Evolutionary conservation across 2,888 invertebrate species (phyloP).

Genomic region (Tenthredo livida): DNA sequence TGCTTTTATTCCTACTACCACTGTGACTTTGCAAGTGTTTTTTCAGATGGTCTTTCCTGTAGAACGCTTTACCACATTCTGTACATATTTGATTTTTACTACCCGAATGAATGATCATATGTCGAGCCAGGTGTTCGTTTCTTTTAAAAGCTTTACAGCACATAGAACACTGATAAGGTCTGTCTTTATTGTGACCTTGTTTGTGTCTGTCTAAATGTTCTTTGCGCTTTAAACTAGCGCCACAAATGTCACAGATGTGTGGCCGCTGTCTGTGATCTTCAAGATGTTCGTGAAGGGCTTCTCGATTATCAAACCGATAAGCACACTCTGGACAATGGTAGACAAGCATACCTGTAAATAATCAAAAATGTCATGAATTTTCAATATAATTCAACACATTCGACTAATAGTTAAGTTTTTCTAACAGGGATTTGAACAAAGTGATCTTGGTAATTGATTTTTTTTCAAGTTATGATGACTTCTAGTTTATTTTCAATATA

Average conservation of each 20-base stretch:
- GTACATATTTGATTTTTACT: slow-evolving; percentile 90
- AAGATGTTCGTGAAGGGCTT: slow-evolving; percentile 82
- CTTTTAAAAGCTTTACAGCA: slow-evolving; percentile 91
- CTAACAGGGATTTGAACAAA: not conserved
- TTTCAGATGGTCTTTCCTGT: slow-evolving; percentile 89
- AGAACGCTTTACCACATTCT: slow-evolving; percentile 89
- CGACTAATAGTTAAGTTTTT: not conserved
- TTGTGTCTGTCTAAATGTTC: slow-evolving; percentile 90
- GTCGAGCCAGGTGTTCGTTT: slow-evolving; percentile 90
- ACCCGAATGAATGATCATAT: slow-evolving; percentile 91
- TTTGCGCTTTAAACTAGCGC: slow-evolving; percentile 88
- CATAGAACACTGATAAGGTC: slow-evolving; percentile 89
- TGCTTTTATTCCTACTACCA: slow-evolving; percentile 84
- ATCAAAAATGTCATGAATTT: not conserved
- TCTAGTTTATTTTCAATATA: not conserved
- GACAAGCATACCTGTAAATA: slow-evolving; percentile 69
- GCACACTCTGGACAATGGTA: slow-evolving; percentile 76
- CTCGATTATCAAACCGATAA: slow-evolving; percentile 73
- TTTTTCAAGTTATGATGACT: too few relatives aligned
- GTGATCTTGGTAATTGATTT: too few relatives aligned
- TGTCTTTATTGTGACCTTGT: slow-evolving; percentile 89
- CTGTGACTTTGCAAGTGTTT: slow-evolving; percentile 90
- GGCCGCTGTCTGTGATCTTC: slow-evolving; percentile 90
- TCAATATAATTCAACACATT: not conserved
- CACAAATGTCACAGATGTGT: slow-evolving; percentile 89